A percentile compares a stretch with the other conserved stretches of the same genome.
phyloP scores from a whole-genome alignment of 2,888 invertebrate genomes.

The Tribolium freemani region DNA sequence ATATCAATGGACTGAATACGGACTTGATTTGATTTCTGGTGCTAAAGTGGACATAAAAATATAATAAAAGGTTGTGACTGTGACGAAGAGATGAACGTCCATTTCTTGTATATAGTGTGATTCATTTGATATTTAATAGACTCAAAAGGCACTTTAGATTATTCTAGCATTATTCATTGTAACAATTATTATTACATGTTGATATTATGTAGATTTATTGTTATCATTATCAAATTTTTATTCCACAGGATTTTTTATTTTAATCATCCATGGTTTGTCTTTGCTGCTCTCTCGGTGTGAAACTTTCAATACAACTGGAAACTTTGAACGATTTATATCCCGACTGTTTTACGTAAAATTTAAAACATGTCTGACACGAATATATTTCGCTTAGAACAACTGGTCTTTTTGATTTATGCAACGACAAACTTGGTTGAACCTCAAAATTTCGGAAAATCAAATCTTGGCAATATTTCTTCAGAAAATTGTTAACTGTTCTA shows the following conservation, averaged over 20 bases:
- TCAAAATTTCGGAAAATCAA: conserved; percentile 38
- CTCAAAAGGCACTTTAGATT: conserved; percentile 52
- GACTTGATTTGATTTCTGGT: conserved; percentile 46
- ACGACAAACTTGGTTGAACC: conserved; percentile 39
- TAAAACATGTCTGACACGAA: conserved; percentile 29
- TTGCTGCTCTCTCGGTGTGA: conserved; percentile 31
- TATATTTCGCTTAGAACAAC: conserved; percentile 6
- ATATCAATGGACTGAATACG: conserved; percentile 7
- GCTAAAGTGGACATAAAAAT: conserved; percentile 47
- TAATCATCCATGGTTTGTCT: conserved; percentile 38
- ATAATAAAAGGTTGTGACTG: conserved; percentile 49
- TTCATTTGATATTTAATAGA: conserved; percentile 54
- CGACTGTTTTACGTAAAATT: conserved; percentile 18
- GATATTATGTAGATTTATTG: conserved; percentile 60
- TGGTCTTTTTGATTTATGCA: conserved; percentile 35
- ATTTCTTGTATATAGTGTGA: conserved; percentile 51
- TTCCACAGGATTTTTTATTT: conserved; percentile 2
- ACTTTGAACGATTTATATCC: conserved; percentile 14
- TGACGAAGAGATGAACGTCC: conserved; percentile 42
- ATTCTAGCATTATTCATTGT: conserved; percentile 55
- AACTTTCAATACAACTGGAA: conserved; percentile 19
- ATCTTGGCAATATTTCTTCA: conserved; percentile 42
- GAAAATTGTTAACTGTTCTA: conserved; percentile 37
- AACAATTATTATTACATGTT: conserved; percentile 60
- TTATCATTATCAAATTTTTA: conserved; percentile 49